Percentiles rank a stretch among this genome's conserved stretches.
Evolutionary conservation across 2,888 invertebrate species (phyloP).

Genomic region (Steromphala cineraria): DNA sequence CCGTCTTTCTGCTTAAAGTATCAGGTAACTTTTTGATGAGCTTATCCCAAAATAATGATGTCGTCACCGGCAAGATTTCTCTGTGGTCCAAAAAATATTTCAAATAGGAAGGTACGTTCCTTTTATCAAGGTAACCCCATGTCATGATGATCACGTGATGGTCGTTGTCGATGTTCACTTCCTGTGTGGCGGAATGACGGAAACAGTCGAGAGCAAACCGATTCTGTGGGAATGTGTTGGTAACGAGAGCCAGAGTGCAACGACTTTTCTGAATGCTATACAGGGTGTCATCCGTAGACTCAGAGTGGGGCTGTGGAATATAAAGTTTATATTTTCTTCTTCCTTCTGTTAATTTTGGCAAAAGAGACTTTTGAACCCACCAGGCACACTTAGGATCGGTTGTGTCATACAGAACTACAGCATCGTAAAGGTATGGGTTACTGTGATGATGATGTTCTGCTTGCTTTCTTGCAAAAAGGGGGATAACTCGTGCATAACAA

Average conservation of each 20-base stretch:
- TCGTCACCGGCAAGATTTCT: background rate
- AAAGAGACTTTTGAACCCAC: background rate
- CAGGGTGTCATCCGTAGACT: background rate
- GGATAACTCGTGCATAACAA: background rate
- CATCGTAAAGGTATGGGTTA: background rate
- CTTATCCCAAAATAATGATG: background rate
- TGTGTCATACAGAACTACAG: slow-evolving; percentile 4
- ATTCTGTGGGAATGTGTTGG: background rate
- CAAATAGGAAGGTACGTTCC: background rate
- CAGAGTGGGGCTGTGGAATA: background rate
- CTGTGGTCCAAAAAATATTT: background rate
- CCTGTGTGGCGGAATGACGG: background rate
- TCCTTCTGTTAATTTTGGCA: background rate
- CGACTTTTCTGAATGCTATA: background rate
- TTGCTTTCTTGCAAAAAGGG: background rate
- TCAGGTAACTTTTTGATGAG: background rate
- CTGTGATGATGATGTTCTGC: background rate
- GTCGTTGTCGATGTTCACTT: background rate
- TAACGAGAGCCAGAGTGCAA: background rate
- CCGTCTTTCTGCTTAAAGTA: background rate
- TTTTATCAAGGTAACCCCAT: slow-evolving; percentile 1
- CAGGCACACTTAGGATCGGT: background rate
- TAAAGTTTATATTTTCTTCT: background rate
- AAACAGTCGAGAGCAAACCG: background rate
- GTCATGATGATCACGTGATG: background rate